Conservation (phyloP, 1,140 invertebrate genomes). For the Chrysoperla carnea region DNA sequence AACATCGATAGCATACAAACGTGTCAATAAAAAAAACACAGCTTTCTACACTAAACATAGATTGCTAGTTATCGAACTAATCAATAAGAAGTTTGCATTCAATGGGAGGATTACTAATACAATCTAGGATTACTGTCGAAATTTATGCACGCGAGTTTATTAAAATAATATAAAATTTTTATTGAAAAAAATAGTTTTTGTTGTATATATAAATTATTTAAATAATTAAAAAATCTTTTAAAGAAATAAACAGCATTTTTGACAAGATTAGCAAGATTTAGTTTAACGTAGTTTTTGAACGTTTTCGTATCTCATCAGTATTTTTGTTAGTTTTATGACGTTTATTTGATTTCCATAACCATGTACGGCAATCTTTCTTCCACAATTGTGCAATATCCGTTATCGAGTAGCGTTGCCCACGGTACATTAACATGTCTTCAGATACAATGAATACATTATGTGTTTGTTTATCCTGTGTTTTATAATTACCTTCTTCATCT, state of each 20-base stretch:
- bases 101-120: not conserved
- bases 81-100: conserved; percentile 8
- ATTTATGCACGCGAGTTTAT: conserved; percentile 2
- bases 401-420: conserved; percentile 22
- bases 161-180: not conserved
- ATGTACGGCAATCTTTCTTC: conserved; percentile 48
- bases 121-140: conserved; percentile 1
- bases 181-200: not conserved
- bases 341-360: conserved; percentile 36
- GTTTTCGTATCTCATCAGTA: conserved; percentile 7
- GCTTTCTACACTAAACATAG: conserved; percentile 3
- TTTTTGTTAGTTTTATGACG: conserved; percentile 14
- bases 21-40: conserved; percentile 28
- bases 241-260: conserved; percentile 12
- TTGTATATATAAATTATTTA: not conserved
- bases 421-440: conserved; percentile 11
- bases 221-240: conserved; percentile 10
- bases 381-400: conserved; percentile 30
- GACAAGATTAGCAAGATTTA: conserved; percentile 6
- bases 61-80: conserved; percentile 3
- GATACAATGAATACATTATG: conserved; percentile 10
- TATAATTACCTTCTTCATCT: not conserved
- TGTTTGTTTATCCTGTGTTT: not conserved
- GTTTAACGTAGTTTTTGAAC: conserved; percentile 3
- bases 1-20: conserved; percentile 37